Conservation (phyloP, 2,888 invertebrate genomes). For the Leptopterna dolabrata region DNA sequence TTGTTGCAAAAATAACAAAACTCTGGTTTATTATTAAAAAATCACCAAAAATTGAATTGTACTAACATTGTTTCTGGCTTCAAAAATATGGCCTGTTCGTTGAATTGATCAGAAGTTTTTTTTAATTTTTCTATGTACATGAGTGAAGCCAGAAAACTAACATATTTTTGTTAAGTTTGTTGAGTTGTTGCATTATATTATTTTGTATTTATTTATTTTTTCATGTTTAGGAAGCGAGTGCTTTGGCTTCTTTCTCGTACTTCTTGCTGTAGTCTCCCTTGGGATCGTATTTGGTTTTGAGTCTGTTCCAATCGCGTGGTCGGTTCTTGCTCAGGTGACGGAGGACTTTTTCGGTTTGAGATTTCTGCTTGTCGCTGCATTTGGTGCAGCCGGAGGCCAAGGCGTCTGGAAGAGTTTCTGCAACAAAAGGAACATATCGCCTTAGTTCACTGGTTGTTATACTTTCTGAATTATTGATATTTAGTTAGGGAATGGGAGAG, state of each 20-base stretch:
- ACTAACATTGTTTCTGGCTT: neutral
- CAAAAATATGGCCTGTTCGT: neutral
- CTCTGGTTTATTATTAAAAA: neutral
- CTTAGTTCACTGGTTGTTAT: neutral
- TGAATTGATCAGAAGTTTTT: neutral
- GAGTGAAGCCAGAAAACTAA: neutral
- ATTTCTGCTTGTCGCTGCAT: conserved; percentile 75
- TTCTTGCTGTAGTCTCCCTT: conserved; percentile 73
- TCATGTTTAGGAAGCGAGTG: neutral
- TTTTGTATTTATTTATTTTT: neutral
- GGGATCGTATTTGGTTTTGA: conserved; percentile 78
- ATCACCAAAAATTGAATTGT: neutral
- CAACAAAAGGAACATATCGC: conserved; percentile 63
- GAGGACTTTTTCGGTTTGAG: conserved; percentile 74
- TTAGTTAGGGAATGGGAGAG: no score
- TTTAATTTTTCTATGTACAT: neutral
- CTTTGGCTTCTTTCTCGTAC: conserved; percentile 53
- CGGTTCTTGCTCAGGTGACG: conserved; percentile 74
- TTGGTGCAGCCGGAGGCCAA: conserved; percentile 76
- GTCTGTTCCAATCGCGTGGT: conserved; percentile 76
- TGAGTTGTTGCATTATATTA: neutral
- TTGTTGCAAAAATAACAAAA: no score
- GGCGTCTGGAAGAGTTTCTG: conserved; percentile 79
- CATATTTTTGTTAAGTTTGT: neutral
- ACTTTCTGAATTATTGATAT: neutral